phyloP scores from a whole-genome alignment of 2,888 invertebrate genomes.

The Yponomeuta cagnagella region DNA sequence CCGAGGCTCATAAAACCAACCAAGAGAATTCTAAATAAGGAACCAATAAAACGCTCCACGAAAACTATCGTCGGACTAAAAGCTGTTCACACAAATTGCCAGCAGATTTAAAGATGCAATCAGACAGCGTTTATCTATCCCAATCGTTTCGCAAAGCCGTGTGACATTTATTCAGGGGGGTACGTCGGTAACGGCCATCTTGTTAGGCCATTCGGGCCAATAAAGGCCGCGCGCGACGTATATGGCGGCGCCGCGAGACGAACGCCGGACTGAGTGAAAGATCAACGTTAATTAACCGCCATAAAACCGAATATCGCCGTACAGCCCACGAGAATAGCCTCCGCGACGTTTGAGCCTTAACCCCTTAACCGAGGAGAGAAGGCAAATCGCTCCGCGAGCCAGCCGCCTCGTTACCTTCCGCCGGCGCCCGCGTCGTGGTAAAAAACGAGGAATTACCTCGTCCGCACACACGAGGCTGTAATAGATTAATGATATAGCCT shows the following conservation, averaged over 20 bases:
- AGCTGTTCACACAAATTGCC: background rate
- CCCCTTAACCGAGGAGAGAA: background rate
- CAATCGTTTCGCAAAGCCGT: constrained; percentile 28
- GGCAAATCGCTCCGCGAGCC: constrained; percentile 27
- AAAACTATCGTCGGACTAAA: constrained; percentile 9
- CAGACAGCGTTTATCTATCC: constrained; percentile 6
- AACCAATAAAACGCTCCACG: constrained; percentile 9
- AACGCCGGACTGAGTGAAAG: constrained; percentile 51
- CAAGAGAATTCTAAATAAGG: constrained; percentile 26
- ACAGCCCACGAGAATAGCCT: background rate
- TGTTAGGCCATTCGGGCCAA: constrained; percentile 44
- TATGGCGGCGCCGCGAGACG: constrained; percentile 33
- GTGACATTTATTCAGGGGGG: constrained; percentile 39
- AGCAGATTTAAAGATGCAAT: constrained; percentile 21
- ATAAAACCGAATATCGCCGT: constrained; percentile 65
- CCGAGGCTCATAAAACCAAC: constrained; percentile 29
- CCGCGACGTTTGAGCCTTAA: background rate
- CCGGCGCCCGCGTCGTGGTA: constrained; percentile 31
- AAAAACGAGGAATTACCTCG: constrained; percentile 51
- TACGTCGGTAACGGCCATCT: constrained; percentile 50
- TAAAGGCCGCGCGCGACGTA: constrained; percentile 50
- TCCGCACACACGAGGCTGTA: constrained; percentile 53
- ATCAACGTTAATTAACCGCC: constrained; percentile 68
- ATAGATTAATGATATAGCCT: constrained; percentile 73
- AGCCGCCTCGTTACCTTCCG: constrained; percentile 58